Conservation (phyloP, 2,888 invertebrate species). For the Hipparchia sbordonii region DNA sequence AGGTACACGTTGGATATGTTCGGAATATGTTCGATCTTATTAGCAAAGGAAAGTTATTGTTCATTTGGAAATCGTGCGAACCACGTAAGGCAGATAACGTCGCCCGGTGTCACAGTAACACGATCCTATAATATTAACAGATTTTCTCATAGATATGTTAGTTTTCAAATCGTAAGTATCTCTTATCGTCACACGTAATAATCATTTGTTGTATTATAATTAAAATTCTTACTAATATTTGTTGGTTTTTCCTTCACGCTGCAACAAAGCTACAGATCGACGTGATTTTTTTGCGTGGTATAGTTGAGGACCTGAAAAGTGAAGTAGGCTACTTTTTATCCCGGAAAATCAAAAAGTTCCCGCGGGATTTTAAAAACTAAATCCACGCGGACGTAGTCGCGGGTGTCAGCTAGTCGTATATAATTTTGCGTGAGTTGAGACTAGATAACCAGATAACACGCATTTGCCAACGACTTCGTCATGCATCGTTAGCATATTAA, state of each 20-base stretch:
- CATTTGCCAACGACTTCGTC: neutral
- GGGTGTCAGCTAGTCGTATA: too few relatives aligned
- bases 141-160: neutral
- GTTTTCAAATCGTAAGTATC: slow-evolving; percentile 2
- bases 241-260: too few relatives aligned
- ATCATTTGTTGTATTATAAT: neutral
- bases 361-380: too few relatives aligned
- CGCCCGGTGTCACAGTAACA: slow-evolving; percentile 16
- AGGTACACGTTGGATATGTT: too few relatives aligned
- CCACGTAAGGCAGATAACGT: slow-evolving; percentile 28
- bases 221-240: too few relatives aligned
- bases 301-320: too few relatives aligned
- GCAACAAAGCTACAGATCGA: too few relatives aligned
- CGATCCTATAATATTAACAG: slow-evolving; percentile 18
- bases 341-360: too few relatives aligned
- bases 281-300: too few relatives aligned
- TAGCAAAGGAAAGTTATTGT: slow-evolving; percentile 54
- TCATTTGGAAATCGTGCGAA: slow-evolving; percentile 71
- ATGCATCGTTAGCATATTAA: neutral
- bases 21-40: slow-evolving; percentile 28
- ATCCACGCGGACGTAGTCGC: too few relatives aligned
- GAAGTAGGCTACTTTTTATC: too few relatives aligned
- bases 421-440: neutral
- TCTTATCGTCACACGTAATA: neutral
- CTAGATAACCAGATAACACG: neutral